Evolutionary conservation across 2,113 vertebrate genomes (phyloP), one percentile per base, ranked within the genome.

Genomic region (Smithornis capensis): DNA sequence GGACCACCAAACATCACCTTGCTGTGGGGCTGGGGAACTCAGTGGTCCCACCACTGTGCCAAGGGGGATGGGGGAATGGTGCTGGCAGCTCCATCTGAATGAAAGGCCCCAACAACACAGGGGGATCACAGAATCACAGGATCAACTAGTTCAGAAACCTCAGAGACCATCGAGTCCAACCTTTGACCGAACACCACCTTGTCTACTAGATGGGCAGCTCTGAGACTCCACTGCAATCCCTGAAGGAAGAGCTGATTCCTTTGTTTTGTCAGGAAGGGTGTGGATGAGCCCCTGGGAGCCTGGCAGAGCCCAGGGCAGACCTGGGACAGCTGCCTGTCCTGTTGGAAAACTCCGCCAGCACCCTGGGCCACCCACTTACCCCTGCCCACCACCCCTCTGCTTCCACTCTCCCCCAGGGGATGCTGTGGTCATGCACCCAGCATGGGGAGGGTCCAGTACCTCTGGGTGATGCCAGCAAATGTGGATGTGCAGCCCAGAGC

Each of bases 11-110:
- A 7, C 4, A 0, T 21, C 63, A 63, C 64, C 56, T 38, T 2
- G 0, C 33, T 3, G 0, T 1, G 9, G 69, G 49, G 55, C 35
- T 1, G 22, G 18, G n/a, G n/a, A n/a, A n/a, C n/a, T n/a, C n/a
- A n/a, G n/a, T n/a, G n/a, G n/a, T n/a, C n/a, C n/a, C 0, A 0
- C 63, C 2, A 14, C 87, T 1, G 0, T 2, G 29, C 16, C 53
- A 1, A 17, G 45, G 53, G 47, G 92, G 59, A 47, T 0, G 1
- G 52, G 23, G 47, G 45, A 65, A 2, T 0, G 1, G 1, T 0
- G 14, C 28, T 44, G 73, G 65, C 47, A 44, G 62, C 79, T 57
- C 50, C 3, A 21, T 47, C 60, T 2, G 3, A 0, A 1, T 3
- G 1, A 35, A n/a, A 50, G 21, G 14, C 10, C 50, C 22, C 23